These are phyloP conservation scores for Prinia subflava DNA, from an alignment of 2,113 vertebrate species.

Conservation along the genomic window DNA sequence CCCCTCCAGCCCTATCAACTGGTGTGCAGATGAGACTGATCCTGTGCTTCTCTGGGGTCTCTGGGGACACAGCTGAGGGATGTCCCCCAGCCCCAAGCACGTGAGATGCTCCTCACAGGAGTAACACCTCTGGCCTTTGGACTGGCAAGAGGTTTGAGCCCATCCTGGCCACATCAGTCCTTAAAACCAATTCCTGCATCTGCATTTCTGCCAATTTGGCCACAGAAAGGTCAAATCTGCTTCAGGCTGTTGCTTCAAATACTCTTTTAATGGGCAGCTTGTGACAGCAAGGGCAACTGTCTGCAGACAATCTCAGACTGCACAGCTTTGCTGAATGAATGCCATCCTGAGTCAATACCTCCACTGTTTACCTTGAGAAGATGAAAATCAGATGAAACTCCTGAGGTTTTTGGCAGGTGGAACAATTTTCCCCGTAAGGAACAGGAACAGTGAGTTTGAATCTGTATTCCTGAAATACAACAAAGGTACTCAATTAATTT, in stretches of 20 bases:
- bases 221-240: not conserved
- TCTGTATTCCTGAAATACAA: conserved; percentile 20
- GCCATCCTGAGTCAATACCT: not conserved
- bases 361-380: not conserved
- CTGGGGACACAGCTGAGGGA: not conserved
- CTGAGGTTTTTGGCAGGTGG: not conserved
- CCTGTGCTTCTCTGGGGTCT: not conserved
- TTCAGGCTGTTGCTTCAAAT: not conserved
- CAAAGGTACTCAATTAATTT: conserved; percentile 27
- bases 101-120: not conserved
- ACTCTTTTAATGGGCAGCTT: not conserved
- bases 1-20: not conserved
- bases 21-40: not conserved
- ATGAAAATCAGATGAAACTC: conserved; percentile 9
- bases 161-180: not conserved
- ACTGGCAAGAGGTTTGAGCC: not conserved
- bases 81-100: not conserved
- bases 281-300: not conserved
- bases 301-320: not conserved
- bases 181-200: not conserved
- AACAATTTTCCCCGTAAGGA: not conserved
- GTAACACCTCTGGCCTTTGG: fast-evolving
- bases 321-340: not conserved
- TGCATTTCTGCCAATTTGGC: not conserved
- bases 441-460: not conserved